Conservation (phyloP, 2,797 vertebrate genomes). For the Apodemus agrarius region DNA sequence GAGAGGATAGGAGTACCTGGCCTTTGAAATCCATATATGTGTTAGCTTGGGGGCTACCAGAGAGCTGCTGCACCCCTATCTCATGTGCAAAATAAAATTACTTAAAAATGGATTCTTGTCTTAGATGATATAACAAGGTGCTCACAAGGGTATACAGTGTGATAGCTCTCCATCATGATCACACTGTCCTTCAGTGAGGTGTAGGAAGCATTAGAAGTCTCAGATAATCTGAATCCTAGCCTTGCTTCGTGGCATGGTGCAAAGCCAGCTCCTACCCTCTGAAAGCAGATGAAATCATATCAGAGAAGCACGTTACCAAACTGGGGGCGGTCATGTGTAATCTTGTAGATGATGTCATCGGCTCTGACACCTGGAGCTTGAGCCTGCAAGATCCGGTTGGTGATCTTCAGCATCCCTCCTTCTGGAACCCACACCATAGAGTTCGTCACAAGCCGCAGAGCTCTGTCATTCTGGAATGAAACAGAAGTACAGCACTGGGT, state of each 20-base stretch:
- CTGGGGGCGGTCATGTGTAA: slow-evolving; percentile 88
- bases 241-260: neutral
- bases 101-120: neutral
- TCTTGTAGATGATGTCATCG: slow-evolving; percentile 92
- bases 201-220: neutral
- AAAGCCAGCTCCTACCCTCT: neutral
- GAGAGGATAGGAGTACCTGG: neutral
- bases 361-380: slow-evolving; percentile 87
- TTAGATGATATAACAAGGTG: neutral
- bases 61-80: neutral
- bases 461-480: slow-evolving; percentile 84
- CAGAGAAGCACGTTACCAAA: slow-evolving; percentile 88
- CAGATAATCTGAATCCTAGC: neutral
- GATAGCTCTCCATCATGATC: neutral
- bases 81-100: slow-evolving; percentile 14
- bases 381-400: slow-evolving; percentile 90
- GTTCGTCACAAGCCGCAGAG: slow-evolving; percentile 87
- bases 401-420: slow-evolving; percentile 95
- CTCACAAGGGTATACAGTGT: neutral
- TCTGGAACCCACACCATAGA: slow-evolving; percentile 94
- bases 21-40: neutral
- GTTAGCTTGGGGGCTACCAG: neutral
- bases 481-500: neutral
- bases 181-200: neutral
- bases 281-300: neutral